Base-by-base conservation (phyloP, 1,140 invertebrate species). In the Aphidius gifuensis region DNA sequence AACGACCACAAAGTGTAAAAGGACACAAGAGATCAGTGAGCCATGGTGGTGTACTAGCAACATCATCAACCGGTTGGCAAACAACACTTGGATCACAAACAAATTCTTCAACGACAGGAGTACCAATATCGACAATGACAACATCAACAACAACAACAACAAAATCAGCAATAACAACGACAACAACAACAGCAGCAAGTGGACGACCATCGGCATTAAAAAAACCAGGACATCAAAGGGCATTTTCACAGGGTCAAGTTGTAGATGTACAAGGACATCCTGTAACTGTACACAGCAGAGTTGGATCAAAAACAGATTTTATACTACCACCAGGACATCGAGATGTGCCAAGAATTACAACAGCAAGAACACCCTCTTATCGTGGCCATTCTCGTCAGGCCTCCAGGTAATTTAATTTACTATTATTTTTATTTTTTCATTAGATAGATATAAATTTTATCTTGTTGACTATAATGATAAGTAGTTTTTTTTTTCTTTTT, bases 221-320 rank as follows among this genome's bases (percentile, higher is more conserved):
- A 73, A 86, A 86, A 62, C 82, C 86, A 5, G 89, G 90, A 5
- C 92, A 94, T 72, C 91, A 92, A 69, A 84, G 92, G 48, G 92
- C 92, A 5, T 88, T 93, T 71, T 93, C 91, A 5, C 92, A 94
- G 70, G 92, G 92, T 5, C 91, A 93, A 75, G 91, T 93, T 58
- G 84, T 85, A 9, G 87, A 90, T 66, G 70, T 80, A 45, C 68
- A 81, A 0, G 80, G 82, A 38, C 23, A 32, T 32, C 80, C 79
- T 61, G 72, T 80, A 23, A 80, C 80, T 23, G 89, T 90, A 1
- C 91, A 93, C 79, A 89, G 86, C 69, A 83, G 92, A 11, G 87
- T 90, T n/a, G 88, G 89, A 40, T 93, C 91, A 62, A 90, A 88
- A 72, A 94, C 92, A 2, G 92, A 94, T 68, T 94, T 94, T 69